Evolutionary conservation across 2,113 vertebrate genomes (phyloP).

Genomic region (Vombatus ursinus): DNA sequence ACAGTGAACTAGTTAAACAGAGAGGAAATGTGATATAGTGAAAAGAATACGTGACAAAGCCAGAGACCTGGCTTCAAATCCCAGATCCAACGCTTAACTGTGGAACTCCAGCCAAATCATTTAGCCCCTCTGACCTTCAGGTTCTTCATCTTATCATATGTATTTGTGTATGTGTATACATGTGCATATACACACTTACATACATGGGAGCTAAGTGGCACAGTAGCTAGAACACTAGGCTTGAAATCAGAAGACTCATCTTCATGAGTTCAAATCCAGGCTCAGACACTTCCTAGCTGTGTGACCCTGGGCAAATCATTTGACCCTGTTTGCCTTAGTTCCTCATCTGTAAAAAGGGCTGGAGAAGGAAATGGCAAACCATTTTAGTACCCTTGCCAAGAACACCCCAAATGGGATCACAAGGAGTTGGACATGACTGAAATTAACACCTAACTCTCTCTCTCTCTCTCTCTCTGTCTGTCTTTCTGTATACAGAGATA

Average conservation of each 20-base stretch:
- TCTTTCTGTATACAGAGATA: too few species aligned
- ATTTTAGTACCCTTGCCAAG: not conserved
- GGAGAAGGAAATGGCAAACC: not conserved
- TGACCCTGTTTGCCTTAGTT: not conserved
- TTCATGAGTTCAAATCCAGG: not conserved
- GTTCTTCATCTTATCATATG: not conserved
- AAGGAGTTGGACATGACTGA: not conserved
- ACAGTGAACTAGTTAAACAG: not conserved
- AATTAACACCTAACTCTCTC: not conserved
- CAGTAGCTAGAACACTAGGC: not conserved
- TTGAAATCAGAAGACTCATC: not conserved
- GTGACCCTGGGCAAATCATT: not conserved
- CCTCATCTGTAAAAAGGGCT: not conserved
- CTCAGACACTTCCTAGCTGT: not conserved
- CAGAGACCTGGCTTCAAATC: not conserved
- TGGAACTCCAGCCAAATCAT: not conserved
- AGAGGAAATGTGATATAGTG: not conserved
- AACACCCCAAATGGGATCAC: not conserved
- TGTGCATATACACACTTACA: not conserved
- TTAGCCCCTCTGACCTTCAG: not conserved
- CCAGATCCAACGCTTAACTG: not conserved
- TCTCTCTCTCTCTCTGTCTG: too few species aligned
- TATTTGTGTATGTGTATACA: not conserved
- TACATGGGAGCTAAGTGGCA: not conserved
- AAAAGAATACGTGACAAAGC: not conserved